phyloP scores from a whole-genome alignment of 1,140 invertebrate species.

The Nixonia krombeini region DNA sequence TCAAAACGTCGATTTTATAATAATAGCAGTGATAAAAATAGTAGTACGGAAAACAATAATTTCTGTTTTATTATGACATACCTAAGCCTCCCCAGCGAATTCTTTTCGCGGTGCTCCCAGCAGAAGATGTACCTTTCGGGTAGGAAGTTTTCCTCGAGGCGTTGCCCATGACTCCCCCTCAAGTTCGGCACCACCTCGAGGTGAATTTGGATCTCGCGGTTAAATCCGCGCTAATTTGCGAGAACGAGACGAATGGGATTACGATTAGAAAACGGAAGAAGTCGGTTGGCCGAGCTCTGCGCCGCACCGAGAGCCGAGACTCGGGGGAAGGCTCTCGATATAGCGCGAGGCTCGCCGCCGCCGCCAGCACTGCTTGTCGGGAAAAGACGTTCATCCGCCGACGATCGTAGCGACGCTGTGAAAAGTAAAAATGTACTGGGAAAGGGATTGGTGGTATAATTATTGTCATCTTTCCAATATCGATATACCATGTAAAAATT shows the following conservation, averaged over 20 bases:
- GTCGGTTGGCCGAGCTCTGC: constrained; percentile 10
- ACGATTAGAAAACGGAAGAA: too few species aligned
- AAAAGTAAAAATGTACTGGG: constrained; percentile 15
- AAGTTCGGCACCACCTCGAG: constrained; percentile 9
- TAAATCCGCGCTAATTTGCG: too few species aligned
- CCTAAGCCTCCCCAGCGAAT: constrained; percentile 65
- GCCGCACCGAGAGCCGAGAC: constrained; percentile 17
- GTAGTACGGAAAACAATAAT: too few species aligned
- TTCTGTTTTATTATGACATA: too few species aligned
- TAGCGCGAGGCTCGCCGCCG: constrained; percentile 58
- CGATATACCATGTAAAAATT: too few species aligned
- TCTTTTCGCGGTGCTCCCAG: constrained; percentile 47
- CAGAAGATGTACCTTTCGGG: constrained; percentile 38
- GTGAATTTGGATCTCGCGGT: constrained; percentile 3
- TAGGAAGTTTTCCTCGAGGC: constrained; percentile 58
- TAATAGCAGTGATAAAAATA: too few species aligned
- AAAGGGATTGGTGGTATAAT: too few species aligned
- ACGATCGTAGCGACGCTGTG: constrained; percentile 28
- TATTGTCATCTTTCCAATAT: too few species aligned
- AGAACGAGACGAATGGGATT: too few species aligned
- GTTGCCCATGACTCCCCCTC: constrained; percentile 61
- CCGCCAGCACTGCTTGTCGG: constrained; percentile 26
- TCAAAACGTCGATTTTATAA: too few species aligned
- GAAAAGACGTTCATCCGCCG: constrained; percentile 28
- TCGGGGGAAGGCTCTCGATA: constrained; percentile 54